These are phyloP conservation scores for Cetoscarus ocellatus DNA, from an alignment of 2,797 vertebrate genomes.

Conservation along the genomic window DNA sequence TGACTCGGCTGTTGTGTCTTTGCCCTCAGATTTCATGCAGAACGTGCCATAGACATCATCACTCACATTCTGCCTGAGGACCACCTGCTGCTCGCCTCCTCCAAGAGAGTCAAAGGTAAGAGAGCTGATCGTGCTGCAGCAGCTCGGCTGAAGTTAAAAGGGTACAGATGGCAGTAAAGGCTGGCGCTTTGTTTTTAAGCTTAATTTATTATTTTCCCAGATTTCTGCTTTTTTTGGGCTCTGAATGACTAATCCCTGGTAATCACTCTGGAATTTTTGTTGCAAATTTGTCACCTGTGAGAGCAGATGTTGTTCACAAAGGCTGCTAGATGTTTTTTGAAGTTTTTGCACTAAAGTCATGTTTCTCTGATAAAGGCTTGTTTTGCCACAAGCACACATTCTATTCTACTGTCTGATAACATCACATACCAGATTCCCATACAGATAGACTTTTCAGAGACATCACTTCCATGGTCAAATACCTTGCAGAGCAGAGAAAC, in stretches of 20 bases:
- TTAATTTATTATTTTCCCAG: too few relatives aligned
- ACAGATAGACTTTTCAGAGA: too few relatives aligned
- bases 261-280: background rate
- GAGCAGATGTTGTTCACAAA: background rate
- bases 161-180: too few relatives aligned
- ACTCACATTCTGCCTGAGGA: constrained; percentile 99
- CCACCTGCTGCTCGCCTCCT: constrained; percentile 97
- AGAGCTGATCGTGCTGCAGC: background rate
- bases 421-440: too few relatives aligned
- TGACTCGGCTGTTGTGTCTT: constrained; percentile 36
- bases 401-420: too few relatives aligned
- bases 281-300: background rate
- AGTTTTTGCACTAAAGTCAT: too few relatives aligned
- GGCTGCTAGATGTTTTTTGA: too few relatives aligned
- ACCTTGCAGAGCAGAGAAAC: too few relatives aligned
- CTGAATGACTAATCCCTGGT: background rate
- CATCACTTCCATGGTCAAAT: too few relatives aligned
- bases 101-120: constrained; percentile 99
- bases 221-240: background rate
- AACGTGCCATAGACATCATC: constrained; percentile 99
- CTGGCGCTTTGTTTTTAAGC: background rate
- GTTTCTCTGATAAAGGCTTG: too few relatives aligned
- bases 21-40: constrained; percentile 94
- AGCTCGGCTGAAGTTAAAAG: background rate
- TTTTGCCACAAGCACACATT: too few relatives aligned